Conservation (phyloP, 2,797 vertebrate species). For the Monodelphis domestica region DNA sequence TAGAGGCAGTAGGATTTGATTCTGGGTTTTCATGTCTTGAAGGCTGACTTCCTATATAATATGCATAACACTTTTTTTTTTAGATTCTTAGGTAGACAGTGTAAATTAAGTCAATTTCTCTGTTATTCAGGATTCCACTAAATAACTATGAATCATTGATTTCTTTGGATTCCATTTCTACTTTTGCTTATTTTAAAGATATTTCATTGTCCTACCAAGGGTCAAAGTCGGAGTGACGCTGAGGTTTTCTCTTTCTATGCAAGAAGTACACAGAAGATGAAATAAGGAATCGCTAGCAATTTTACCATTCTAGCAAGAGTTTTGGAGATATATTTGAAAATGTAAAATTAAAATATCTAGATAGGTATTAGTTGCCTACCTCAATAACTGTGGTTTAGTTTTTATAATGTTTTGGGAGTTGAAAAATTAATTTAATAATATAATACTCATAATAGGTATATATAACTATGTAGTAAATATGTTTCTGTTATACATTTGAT, state of each 20-base stretch:
- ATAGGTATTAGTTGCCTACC: background rate
- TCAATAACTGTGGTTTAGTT: background rate
- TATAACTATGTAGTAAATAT: background rate
- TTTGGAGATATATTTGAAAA: background rate
- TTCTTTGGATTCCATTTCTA: slow-evolving; percentile 11
- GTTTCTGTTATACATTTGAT: background rate
- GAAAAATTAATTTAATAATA: background rate
- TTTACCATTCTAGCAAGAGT: background rate
- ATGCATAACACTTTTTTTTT: background rate
- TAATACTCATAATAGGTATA: background rate
- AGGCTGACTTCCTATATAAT: background rate
- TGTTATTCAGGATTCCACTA: background rate
- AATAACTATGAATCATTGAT: background rate
- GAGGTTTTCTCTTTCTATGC: background rate
- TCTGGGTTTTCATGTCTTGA: background rate
- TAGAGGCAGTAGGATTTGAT: background rate
- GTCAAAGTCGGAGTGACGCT: background rate
- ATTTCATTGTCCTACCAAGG: background rate
- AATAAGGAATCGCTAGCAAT: background rate
- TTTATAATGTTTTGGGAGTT: background rate
- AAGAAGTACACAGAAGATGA: background rate
- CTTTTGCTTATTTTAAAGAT: background rate
- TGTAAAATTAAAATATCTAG: background rate
- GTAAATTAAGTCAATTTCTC: background rate
- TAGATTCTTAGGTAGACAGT: background rate